Conservation (phyloP, 2,113 vertebrate genomes). For the Anolis carolinensis region DNA sequence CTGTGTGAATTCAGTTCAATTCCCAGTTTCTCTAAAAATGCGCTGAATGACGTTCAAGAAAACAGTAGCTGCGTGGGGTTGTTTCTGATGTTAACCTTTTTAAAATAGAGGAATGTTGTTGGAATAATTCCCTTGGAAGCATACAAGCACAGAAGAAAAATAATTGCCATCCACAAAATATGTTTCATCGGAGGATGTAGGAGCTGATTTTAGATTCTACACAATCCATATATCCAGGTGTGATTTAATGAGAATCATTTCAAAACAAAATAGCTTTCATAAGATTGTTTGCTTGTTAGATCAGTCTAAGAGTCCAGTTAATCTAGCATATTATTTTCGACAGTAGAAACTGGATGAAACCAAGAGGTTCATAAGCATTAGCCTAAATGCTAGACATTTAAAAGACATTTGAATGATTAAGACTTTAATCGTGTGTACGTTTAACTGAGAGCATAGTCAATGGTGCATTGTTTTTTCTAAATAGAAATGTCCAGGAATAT, state of each 20-base stretch:
- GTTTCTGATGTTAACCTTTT: not conserved
- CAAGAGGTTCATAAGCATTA: not conserved
- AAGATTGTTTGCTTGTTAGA: not conserved
- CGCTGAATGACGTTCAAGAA: not conserved
- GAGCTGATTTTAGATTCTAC: not conserved
- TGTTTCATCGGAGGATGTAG: not conserved
- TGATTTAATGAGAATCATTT: not conserved
- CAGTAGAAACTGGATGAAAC: not conserved
- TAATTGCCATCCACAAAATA: not conserved
- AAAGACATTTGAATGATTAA: too few relatives aligned
- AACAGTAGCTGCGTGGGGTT: conserved; percentile 1
- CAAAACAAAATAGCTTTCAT: not conserved
- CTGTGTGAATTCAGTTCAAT: not conserved
- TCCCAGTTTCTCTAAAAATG: not conserved
- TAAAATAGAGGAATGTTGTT: not conserved
- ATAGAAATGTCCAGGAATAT: too few relatives aligned
- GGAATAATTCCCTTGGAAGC: not conserved
- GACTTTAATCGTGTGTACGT: too few relatives aligned
- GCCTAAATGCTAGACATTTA: too few relatives aligned
- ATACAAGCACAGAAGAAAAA: not conserved
- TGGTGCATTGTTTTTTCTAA: too few relatives aligned
- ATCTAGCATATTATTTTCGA: not conserved
- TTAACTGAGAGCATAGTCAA: too few relatives aligned
- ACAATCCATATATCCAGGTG: not conserved
- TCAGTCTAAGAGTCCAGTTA: not conserved